Evolutionary conservation across 2,888 invertebrate genomes (phyloP).

Genomic region (Antheraea assamensis): DNA sequence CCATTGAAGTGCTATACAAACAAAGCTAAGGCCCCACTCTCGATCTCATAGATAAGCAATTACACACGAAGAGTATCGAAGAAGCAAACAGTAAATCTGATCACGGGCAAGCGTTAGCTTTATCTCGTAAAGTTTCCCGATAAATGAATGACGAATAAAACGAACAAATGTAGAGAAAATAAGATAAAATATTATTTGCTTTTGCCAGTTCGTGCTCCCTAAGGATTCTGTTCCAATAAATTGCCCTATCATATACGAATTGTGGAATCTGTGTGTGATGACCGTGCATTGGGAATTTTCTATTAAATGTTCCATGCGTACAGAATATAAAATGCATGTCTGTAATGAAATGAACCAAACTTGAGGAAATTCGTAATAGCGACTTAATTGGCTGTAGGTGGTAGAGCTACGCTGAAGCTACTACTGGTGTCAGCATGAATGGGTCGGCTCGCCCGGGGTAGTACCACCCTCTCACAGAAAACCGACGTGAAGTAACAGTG

Average conservation of each 20-base stretch:
- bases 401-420: too few species aligned
- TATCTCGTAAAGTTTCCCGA: constrained; percentile 41
- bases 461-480: too few species aligned
- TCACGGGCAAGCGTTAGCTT: constrained; percentile 29
- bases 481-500: too few species aligned
- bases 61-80: constrained; percentile 36
- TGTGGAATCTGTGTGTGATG: constrained; percentile 28
- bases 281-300: constrained; percentile 15
- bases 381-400: neutral
- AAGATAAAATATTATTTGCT: constrained; percentile 45
- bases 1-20: constrained; percentile 7
- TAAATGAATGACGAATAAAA: constrained; percentile 45
- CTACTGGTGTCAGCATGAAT: too few species aligned
- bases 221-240: constrained; percentile 33
- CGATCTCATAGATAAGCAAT: constrained; percentile 29
- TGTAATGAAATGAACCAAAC: neutral
- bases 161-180: constrained; percentile 41
- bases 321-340: neutral
- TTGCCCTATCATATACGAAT: constrained; percentile 35
- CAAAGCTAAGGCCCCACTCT: neutral
- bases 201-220: constrained; percentile 31
- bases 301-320: constrained; percentile 5
- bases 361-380: neutral
- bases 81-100: constrained; percentile 37
- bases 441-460: too few species aligned